Percentiles rank a stretch among this genome's conserved stretches.
Evolutionary conservation across 2,888 invertebrate species (phyloP).

Genomic region (Cylindroiulus punctatus): DNA sequence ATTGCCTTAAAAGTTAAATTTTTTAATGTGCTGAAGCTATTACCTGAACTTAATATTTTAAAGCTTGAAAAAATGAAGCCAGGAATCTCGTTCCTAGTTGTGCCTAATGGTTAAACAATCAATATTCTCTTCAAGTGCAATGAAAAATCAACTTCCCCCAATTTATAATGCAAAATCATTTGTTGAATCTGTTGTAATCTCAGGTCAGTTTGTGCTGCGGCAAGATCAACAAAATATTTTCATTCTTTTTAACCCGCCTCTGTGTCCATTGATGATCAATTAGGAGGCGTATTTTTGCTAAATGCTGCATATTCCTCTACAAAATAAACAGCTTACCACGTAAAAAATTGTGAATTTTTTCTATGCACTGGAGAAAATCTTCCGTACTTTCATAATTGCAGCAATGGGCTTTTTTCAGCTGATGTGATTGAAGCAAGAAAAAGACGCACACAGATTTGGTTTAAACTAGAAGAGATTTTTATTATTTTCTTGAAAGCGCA

Average conservation of each 20-base stretch:
- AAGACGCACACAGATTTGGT: background rate
- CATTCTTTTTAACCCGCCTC: conserved; percentile 2
- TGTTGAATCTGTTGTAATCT: background rate
- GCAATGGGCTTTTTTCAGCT: no score
- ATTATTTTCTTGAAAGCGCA: conserved; percentile 43
- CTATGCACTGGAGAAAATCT: no score
- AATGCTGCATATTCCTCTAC: conserved; percentile 11
- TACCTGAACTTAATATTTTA: no score
- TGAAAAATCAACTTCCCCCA: background rate
- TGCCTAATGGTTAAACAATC: conserved; percentile 2
- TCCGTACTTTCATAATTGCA: no score
- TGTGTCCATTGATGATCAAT: background rate
- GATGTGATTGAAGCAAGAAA: background rate
- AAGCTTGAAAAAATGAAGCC: background rate
- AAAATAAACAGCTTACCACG: conserved; percentile 8
- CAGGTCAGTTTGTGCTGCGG: background rate
- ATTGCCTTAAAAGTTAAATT: no score
- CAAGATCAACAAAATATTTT: background rate
- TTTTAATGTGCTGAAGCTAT: no score
- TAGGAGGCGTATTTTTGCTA: conserved; percentile 34
- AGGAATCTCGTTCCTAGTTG: conserved; percentile 30
- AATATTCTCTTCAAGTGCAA: conserved; percentile 2
- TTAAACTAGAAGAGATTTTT: conserved; percentile 47
- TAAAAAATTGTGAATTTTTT: no score
- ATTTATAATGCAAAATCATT: background rate